Conservation (phyloP, 1,140 invertebrate genomes). For the Atta cephalotes region DNA sequence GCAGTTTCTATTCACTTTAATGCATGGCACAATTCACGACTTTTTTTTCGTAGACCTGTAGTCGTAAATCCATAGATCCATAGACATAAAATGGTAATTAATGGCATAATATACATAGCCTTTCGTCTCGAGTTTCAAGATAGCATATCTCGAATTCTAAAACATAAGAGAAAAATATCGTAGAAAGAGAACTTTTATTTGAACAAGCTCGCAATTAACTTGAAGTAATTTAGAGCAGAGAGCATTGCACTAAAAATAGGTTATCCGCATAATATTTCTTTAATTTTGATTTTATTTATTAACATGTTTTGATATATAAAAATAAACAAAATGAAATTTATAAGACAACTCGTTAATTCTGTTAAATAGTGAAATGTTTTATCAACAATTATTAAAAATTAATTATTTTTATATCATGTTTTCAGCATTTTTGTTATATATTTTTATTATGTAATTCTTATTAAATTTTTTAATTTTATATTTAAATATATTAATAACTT, state of each 20-base stretch:
- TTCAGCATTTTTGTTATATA: neutral
- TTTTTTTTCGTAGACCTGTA: neutral
- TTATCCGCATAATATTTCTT: neutral
- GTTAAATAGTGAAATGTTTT: neutral
- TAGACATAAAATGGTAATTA: constrained; percentile 43
- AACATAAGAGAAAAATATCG: neutral
- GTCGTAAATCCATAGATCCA: constrained; percentile 47
- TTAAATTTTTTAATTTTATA: neutral
- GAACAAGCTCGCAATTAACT: neutral
- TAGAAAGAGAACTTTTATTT: neutral
- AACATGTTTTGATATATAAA: neutral
- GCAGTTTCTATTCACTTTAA: constrained; percentile 53
- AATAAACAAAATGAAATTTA: neutral
- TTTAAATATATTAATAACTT: neutral
- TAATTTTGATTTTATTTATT: constrained; percentile 7
- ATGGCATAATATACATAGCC: constrained; percentile 25
- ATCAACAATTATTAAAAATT: neutral
- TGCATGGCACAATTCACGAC: constrained; percentile 35
- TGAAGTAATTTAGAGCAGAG: neutral
- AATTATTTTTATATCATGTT: neutral
- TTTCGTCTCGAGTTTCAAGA: constrained; percentile 20
- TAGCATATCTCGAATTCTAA: neutral
- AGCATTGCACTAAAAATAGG: neutral
- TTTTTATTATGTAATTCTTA: neutral
- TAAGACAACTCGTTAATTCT: neutral